A percentile compares a stretch with the other conserved stretches of the same genome.
Conservation (phyloP, 2,888 invertebrate species). For the Aproaerema taeniolella region DNA sequence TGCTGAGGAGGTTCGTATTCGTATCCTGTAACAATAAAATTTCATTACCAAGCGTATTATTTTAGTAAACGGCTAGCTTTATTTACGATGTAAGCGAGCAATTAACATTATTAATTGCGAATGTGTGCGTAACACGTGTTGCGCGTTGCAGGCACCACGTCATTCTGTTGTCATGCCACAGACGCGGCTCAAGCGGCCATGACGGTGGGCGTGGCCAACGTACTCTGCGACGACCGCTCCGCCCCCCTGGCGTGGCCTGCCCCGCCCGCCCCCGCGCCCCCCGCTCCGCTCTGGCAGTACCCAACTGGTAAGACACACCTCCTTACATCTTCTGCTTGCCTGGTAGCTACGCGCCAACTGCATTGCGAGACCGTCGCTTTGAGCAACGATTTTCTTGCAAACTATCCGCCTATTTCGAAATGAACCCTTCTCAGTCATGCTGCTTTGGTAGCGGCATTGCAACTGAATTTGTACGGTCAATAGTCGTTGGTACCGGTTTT, state of each 20-base stretch:
- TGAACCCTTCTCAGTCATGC: slow-evolving; percentile 55
- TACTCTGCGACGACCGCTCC: slow-evolving; percentile 81
- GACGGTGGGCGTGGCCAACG: slow-evolving; percentile 80
- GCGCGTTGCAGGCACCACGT: slow-evolving; percentile 45
- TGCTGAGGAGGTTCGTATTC: too few relatives aligned
- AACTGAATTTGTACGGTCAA: slow-evolving; percentile 52
- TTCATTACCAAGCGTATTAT: too few relatives aligned
- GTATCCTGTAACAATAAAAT: too few relatives aligned
- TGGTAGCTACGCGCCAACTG: slow-evolving; percentile 76
- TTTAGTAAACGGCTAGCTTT: too few relatives aligned
- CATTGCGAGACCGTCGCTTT: slow-evolving; percentile 65
- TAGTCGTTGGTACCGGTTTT: slow-evolving; percentile 34
- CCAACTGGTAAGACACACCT: slow-evolving; percentile 80
- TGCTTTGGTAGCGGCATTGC: slow-evolving; percentile 69
- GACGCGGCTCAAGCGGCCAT: slow-evolving; percentile 81
- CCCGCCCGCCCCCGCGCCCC: slow-evolving; percentile 74
- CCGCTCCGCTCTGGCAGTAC: slow-evolving; percentile 89
- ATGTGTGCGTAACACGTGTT: slow-evolving; percentile 30
- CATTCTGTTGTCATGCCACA: slow-evolving; percentile 64
- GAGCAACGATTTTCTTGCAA: slow-evolving; percentile 30
- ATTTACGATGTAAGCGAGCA: too few relatives aligned
- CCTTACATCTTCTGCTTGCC: slow-evolving; percentile 54
- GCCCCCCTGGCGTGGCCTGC: slow-evolving; percentile 77
- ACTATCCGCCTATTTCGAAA: slow-evolving; percentile 32
- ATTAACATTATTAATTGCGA: slow-evolving; percentile 17